Percentiles rank a stretch among this genome's conserved stretches.
phyloP scores from a whole-genome alignment of 2,797 vertebrate genomes.

The Danio aesculapii region DNA sequence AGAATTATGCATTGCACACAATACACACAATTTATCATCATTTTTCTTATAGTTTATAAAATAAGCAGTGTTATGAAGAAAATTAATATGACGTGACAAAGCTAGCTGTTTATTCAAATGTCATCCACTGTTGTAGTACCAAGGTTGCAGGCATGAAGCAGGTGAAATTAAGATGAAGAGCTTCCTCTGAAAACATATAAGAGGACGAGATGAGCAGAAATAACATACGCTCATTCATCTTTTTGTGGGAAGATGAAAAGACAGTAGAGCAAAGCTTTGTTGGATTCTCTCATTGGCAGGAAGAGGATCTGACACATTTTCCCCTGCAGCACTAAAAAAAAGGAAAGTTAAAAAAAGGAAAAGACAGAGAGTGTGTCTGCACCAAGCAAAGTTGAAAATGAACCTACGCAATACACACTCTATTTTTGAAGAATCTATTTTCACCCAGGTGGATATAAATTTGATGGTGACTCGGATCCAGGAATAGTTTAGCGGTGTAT shows the following conservation, averaged over 20 bases:
- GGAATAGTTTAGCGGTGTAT: slow-evolving; percentile 51
- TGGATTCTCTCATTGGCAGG: slow-evolving; percentile 55
- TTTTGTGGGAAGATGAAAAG: slow-evolving; percentile 43
- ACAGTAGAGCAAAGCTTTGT: slow-evolving; percentile 45
- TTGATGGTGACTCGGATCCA: slow-evolving; percentile 55
- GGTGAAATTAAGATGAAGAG: slow-evolving; percentile 17
- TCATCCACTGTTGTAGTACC: not conserved
- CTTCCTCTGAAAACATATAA: not conserved
- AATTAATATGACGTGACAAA: not conserved
- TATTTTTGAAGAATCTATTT: slow-evolving; percentile 62
- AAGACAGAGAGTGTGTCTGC: slow-evolving; percentile 43
- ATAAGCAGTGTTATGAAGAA: not conserved
- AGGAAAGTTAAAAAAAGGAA: slow-evolving; percentile 39
- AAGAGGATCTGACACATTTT: slow-evolving; percentile 62
- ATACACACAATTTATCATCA: not conserved
- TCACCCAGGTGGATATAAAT: slow-evolving; percentile 62
- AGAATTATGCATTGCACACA: not conserved
- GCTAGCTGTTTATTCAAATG: not conserved
- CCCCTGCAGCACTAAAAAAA: slow-evolving; percentile 38
- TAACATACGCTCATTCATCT: slow-evolving; percentile 50
- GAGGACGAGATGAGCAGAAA: slow-evolving; percentile 7
- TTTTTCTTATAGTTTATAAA: not conserved
- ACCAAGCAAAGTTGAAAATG: slow-evolving; percentile 52
- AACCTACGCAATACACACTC: slow-evolving; percentile 63
- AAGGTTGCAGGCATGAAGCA: not conserved